A percentile compares a stretch with the other conserved stretches of the same genome.
phyloP scores from a whole-genome alignment of 2,113 vertebrate species.

The Ailuropoda melanoleuca region DNA sequence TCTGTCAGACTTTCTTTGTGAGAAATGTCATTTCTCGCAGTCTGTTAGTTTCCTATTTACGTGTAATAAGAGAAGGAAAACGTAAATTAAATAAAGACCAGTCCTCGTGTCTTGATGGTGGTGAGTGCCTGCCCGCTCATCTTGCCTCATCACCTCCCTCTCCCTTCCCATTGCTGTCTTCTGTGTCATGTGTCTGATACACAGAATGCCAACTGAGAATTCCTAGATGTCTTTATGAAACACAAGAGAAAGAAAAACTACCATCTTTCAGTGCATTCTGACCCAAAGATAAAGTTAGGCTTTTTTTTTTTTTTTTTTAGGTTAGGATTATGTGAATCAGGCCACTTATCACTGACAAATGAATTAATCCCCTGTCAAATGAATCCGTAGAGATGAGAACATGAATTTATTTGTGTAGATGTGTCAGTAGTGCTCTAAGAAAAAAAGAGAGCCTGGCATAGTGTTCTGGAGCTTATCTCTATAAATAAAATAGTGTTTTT shows the following conservation, averaged over 20 bases:
- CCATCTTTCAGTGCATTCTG: background rate
- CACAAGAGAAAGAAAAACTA: background rate
- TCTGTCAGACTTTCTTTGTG: background rate
- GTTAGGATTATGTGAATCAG: background rate
- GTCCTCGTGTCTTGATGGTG: background rate
- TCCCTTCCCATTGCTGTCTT: background rate
- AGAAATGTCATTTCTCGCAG: background rate
- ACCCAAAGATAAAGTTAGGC: background rate
- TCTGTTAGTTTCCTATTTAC: conserved; percentile 24
- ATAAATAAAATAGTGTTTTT: background rate
- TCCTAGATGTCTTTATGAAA: background rate
- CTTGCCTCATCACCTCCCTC: background rate
- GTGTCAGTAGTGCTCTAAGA: background rate
- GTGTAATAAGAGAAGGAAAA: background rate
- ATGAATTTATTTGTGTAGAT: background rate
- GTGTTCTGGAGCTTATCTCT: background rate
- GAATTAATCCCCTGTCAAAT: background rate
- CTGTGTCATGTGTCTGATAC: background rate
- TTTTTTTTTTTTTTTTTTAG: background rate
- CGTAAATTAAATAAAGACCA: background rate
- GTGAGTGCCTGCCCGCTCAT: background rate
- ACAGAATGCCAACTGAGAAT: background rate
- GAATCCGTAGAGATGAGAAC: background rate
- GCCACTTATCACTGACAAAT: background rate
- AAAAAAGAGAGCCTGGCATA: background rate